phyloP scores from a whole-genome alignment of 2,888 invertebrate species.

The Exocentrus adspersus region DNA sequence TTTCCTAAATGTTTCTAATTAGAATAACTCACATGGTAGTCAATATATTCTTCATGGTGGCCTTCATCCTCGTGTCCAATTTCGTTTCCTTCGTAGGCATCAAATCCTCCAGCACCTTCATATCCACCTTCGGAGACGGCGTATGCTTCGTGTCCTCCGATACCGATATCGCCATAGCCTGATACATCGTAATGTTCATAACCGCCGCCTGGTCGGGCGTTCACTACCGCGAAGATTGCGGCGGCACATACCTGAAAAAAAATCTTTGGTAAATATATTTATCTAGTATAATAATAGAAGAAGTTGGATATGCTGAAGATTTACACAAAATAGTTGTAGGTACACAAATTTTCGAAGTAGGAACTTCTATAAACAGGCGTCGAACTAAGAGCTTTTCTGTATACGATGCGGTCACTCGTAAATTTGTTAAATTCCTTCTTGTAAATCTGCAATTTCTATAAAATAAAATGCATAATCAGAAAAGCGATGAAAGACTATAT shows the following conservation, averaged over 20 bases:
- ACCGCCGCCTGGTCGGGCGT: constrained; percentile 56
- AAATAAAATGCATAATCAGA: no score
- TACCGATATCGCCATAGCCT: constrained; percentile 47
- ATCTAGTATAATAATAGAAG: no score
- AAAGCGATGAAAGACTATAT: no score
- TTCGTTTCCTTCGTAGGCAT: constrained; percentile 41
- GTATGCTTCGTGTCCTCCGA: constrained; percentile 35
- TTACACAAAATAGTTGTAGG: no score
- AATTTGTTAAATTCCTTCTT: no score
- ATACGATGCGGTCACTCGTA: no score
- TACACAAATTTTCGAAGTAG: no score
- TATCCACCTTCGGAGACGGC: constrained; percentile 28
- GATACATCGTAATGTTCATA: constrained; percentile 51
- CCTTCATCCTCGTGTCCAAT: constrained; percentile 42
- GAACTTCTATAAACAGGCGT: no score
- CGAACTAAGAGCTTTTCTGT: no score
- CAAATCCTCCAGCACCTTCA: constrained; percentile 27
- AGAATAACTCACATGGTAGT: constrained; percentile 54
- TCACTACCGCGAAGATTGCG: constrained; percentile 56
- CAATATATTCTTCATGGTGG: constrained; percentile 52
- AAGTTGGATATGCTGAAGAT: no score
- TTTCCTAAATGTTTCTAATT: no score
- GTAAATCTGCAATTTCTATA: no score
- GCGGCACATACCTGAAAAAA: constrained; percentile 53
- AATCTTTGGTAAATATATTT: not conserved